Conservation (phyloP, 1,140 invertebrate genomes). For the Mactra quadrangularis region DNA sequence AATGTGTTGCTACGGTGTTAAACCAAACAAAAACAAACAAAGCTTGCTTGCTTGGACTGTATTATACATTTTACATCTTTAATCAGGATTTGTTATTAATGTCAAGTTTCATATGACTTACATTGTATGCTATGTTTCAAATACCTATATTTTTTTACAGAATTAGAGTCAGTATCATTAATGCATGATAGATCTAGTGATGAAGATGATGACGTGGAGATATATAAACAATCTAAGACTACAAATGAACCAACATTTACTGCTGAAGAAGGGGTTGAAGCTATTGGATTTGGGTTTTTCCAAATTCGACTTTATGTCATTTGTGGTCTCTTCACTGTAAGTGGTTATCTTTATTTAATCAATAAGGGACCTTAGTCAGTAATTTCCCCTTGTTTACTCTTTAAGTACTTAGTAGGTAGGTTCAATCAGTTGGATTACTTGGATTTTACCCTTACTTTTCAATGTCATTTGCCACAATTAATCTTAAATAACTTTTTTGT, state of each 20-base stretch:
- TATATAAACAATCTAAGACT: conserved; percentile 1
- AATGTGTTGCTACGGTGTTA: too few relatives aligned
- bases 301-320: conserved; percentile 90
- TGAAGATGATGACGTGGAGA: conserved; percentile 46
- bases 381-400: too few relatives aligned
- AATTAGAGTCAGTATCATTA: conserved; percentile 53
- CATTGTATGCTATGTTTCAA: too few relatives aligned
- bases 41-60: background rate
- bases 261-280: conserved; percentile 96
- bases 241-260: conserved; percentile 86
- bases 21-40: too few relatives aligned
- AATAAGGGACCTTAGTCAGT: too few relatives aligned
- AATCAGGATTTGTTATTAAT: background rate
- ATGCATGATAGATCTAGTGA: conserved; percentile 36
- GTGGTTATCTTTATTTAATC: too few relatives aligned
- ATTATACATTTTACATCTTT: background rate
- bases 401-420: too few relatives aligned
- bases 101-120: too few relatives aligned
- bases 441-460: too few relatives aligned
- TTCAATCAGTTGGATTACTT: too few relatives aligned
- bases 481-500: background rate
- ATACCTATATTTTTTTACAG: conserved; percentile 42
- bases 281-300: conserved; percentile 97
- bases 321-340: conserved; percentile 84
- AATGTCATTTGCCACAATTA: background rate